Evolutionary conservation across 2,888 invertebrate genomes (phyloP), one percentile per base, ranked within the genome.

Genomic region (Thelaira solivaga): DNA sequence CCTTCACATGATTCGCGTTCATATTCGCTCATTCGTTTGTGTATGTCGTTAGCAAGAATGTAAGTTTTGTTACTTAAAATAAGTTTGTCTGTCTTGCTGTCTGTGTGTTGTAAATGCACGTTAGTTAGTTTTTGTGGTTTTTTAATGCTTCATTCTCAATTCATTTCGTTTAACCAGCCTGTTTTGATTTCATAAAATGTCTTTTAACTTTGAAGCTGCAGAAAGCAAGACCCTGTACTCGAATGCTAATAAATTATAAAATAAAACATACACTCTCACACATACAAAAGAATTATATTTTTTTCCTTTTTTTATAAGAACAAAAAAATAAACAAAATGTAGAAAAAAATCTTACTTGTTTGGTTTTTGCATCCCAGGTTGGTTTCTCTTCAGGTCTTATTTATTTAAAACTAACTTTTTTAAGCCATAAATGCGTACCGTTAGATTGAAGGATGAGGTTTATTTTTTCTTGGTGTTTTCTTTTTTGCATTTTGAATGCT

Each of bases 201-300:
- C 43, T 61, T 45, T n/a, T 18, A 11, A 11, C n/a, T 61, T 69
- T 62, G 34, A 55, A 72, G 61, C 57, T 74, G 74, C 64, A 68
- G 53, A 74, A 74, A 61, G 61, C 53, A 47, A 77, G 47, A 80
- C 80, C 79, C 79, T 80, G 67, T 43, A 74, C 68, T 55, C 74
- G 76, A 79, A 80, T 80, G 74, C 64, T 68, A 76, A 79, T 79
- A 79, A 80, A 79, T 76, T 79, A 67, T 72, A 59, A 64, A 29
- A 29, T n/a, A n/a, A n/a, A n/a, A n/a, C n/a, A n/a, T n/a, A n/a
- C n/a, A n/a, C n/a, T n/a, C n/a, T n/a, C n/a, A n/a, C 31, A 39
- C 47, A 72, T 18, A 55, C 47, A 41, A 29, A 45, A 13, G 26
- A 36, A 36, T 45, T 31, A 31, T 11, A 41, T 22, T 29, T 59